Evolutionary conservation across 2,888 invertebrate genomes (phyloP).

Genomic region (Scaptomyza reducta): DNA sequence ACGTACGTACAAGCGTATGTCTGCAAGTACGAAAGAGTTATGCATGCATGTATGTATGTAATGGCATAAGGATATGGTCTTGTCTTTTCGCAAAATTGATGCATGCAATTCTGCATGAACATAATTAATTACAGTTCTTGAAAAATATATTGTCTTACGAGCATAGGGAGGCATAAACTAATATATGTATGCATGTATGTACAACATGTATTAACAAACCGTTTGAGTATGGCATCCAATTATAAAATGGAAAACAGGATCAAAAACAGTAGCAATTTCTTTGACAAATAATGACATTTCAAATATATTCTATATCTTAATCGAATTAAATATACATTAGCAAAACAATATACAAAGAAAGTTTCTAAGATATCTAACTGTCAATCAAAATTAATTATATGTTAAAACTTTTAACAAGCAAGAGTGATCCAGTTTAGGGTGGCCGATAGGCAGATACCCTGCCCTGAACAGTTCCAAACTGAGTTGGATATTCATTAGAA

Average conservation of each 20-base stretch:
- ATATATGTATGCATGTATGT: no score
- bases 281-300: background rate
- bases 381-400: slow-evolving; percentile 9
- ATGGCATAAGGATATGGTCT: slow-evolving; percentile 7
- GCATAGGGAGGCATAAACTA: background rate
- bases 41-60: background rate
- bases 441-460: background rate
- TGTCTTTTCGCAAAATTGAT: slow-evolving; percentile 1
- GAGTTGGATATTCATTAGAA: background rate
- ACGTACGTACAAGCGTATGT: background rate
- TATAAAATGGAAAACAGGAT: slow-evolving; percentile 1
- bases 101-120: slow-evolving; percentile 4
- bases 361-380: slow-evolving; percentile 1
- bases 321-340: background rate
- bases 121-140: slow-evolving; percentile 3
- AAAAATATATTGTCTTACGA: background rate
- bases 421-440: background rate
- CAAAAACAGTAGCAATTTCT: background rate
- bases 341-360: background rate
- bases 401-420: background rate
- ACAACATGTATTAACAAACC: slow-evolving; percentile 3
- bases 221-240: slow-evolving; percentile 1
- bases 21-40: background rate
- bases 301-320: background rate
- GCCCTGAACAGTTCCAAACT: background rate